Evolutionary conservation across 2,888 invertebrate genomes (phyloP), one percentile per base, ranked within the genome.

Genomic region (Dysmachus trigonus): DNA sequence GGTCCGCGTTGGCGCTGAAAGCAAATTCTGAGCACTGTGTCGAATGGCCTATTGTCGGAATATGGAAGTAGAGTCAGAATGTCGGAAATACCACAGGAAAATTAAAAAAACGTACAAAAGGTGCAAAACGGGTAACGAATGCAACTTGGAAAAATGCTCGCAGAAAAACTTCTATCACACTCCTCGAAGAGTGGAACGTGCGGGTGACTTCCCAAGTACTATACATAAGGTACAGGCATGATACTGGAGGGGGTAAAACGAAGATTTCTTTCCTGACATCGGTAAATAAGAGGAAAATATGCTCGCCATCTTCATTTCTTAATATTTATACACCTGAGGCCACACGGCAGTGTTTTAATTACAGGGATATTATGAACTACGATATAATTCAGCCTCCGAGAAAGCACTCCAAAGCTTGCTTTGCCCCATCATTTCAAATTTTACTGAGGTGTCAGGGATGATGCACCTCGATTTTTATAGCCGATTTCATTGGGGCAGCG

Each of bases 61-160:
- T 84, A 84, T 84, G 30, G 41, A 85, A 53, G 53, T 76, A 71
- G 84, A 87, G 38, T 81, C 87, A 86, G 86, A 87, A 87, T 86
- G 71, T 86, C 86, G 87, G 87, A 87, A 87, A 87, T 87, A 87
- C 87, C 87, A 87, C 87, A 87, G 87, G 87, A 87, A 87, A 87
- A 87, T 87, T 87, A 87, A 87, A 87, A 87, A 87, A 87, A 86
- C 86, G 87, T 87, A 87, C 86, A 87, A 87, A 87, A 87, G 87
- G 87, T 86, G 87, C 85, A 87, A 87, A 87, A 76, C 53, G 22
- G 71, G 82, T 82, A 82, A 82, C 82, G 82, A 82, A 62, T 62
- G 82, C 82, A 22, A 51, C 79, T 38, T 47, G n/a, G 47, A 38
- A 82, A 82, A 77, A 77, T 38, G 5, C 33, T 82, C n/a, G 13